Base-by-base conservation (phyloP, 2,888 invertebrate genomes). In the Lumbricus terrestris region DNA sequence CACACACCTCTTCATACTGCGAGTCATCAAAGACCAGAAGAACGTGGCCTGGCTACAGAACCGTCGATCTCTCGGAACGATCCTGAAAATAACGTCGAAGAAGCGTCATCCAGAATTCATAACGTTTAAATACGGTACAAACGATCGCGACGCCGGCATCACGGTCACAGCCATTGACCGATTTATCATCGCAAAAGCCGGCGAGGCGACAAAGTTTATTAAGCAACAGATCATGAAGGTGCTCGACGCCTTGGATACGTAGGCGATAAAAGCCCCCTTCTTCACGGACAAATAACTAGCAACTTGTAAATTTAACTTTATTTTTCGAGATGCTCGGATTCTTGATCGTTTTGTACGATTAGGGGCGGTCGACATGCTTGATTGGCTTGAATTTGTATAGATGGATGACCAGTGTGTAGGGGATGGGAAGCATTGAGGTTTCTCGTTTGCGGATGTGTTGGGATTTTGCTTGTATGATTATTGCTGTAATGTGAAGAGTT, bases 61-160 rank as follows among this genome's bases (percentile, higher is more conserved):
- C 0, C 96, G 97, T 92, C 96, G 98, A 90, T 97, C 98, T 0
- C 96, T 99, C 90, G 97, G 97, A 4, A 97, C 97, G 89, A 98
- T 99, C 93, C 97, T 99, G 18, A 98, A 98, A 96, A 99, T 99
- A 92, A 99, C 99, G 0, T 98, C 98, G 23, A 98, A 98, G 95
- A 98, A 98, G 95, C 96, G 97, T 90, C 97, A 98, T 94, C 98
- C 99, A 0, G 98, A 99, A 95, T 96, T 99, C 93, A 98, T 99
- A 92, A 99, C 99, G 0, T 99, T 99, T 95, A 98, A 98, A 95
- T 99, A 99, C 95, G 98, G 98, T 11, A 93, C 93, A 95, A 88
- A 37, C 35, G 40, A 88, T n/a, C 38, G 38, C 38, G n/a, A 83
- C 20, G 82, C 34, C 88, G 85, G 54, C 16, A 54, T 91, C 34